Percentiles rank a stretch among this genome's conserved stretches.
These are phyloP conservation scores for Holacanthella duospinosa DNA, from an alignment of 2,888 invertebrate genomes.

Conservation along the genomic window DNA sequence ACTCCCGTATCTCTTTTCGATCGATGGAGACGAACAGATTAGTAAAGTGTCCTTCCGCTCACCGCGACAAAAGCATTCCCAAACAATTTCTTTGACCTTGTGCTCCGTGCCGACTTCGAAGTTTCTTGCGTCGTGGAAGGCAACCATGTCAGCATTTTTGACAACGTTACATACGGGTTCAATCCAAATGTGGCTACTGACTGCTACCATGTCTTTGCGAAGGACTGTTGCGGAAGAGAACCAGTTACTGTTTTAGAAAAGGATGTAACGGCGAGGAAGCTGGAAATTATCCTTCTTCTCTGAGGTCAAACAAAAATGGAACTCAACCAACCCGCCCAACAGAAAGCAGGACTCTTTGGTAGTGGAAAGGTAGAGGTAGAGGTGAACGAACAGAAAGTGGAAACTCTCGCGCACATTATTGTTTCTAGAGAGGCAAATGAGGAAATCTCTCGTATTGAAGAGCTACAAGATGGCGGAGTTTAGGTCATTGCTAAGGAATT, in stretches of 20 bases:
- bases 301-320: conserved; percentile 25
- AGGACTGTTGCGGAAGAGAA: conserved; percentile 41
- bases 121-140: conserved; percentile 55
- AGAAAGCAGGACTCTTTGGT: conserved; percentile 1
- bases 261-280: conserved; percentile 30
- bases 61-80: conserved; percentile 24
- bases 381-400: conserved; percentile 28
- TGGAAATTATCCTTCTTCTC: conserved; percentile 24
- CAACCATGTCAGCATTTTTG: conserved; percentile 52
- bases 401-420: conserved; percentile 27
- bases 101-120: conserved; percentile 39
- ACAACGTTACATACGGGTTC: conserved; percentile 52
- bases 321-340: conserved; percentile 13
- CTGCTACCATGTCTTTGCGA: conserved; percentile 42
- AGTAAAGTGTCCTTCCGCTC: conserved; percentile 24
- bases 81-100: conserved; percentile 22
- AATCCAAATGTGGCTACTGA: conserved; percentile 35
- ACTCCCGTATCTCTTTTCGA: conserved; percentile 25
- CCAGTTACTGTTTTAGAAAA: conserved; percentile 41
- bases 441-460: conserved; percentile 28
- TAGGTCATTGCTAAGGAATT: conserved; percentile 29
- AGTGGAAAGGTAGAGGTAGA: conserved; percentile 14
- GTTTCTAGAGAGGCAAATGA: conserved; percentile 10
- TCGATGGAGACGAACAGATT: conserved; percentile 21
- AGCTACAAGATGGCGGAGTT: conserved; percentile 33